phyloP scores from a whole-genome alignment of 2,113 vertebrate genomes.

The Corythoichthys intestinalis region DNA sequence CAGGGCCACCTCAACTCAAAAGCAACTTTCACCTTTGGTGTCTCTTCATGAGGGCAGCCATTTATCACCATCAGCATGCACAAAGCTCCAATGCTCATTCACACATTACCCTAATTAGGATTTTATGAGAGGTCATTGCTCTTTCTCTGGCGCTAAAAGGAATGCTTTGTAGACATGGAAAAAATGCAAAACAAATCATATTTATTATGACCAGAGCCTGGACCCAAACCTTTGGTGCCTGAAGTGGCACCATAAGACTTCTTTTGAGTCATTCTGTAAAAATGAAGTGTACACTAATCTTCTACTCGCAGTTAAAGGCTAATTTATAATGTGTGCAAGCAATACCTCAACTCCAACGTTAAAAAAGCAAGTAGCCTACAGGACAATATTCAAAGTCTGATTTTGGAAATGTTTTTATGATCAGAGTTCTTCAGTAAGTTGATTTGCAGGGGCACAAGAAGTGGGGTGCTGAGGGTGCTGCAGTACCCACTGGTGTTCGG shows the following conservation, averaged over 20 bases:
- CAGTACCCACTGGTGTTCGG: no score
- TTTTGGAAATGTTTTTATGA: not conserved
- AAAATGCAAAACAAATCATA: conserved; percentile 54
- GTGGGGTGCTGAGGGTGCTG: no score
- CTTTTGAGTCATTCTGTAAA: conserved; percentile 39
- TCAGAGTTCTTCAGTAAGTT: not conserved
- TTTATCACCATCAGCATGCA: conserved; percentile 57
- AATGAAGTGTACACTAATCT: conserved; percentile 34
- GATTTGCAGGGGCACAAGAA: not conserved
- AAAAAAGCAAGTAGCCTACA: not conserved
- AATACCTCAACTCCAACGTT: conserved; percentile 1
- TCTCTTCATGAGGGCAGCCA: conserved; percentile 36
- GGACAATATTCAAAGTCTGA: not conserved
- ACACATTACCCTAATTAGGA: conserved; percentile 67
- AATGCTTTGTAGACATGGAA: conserved; percentile 43
- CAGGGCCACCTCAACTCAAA: conserved; percentile 34
- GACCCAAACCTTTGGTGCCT: conserved; percentile 1
- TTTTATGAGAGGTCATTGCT: conserved; percentile 67
- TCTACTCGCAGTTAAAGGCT: conserved; percentile 23
- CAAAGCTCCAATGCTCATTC: conserved; percentile 50
- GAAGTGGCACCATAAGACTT: conserved; percentile 28
- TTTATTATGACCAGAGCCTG: conserved; percentile 52
- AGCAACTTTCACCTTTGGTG: conserved; percentile 59
- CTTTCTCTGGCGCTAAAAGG: conserved; percentile 53
- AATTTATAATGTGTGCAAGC: conserved; percentile 39